A percentile compares a stretch with the other conserved stretches of the same genome.
Evolutionary conservation across 2,797 vertebrate genomes (phyloP).

Genomic region (Rhodeus uyekii): DNA sequence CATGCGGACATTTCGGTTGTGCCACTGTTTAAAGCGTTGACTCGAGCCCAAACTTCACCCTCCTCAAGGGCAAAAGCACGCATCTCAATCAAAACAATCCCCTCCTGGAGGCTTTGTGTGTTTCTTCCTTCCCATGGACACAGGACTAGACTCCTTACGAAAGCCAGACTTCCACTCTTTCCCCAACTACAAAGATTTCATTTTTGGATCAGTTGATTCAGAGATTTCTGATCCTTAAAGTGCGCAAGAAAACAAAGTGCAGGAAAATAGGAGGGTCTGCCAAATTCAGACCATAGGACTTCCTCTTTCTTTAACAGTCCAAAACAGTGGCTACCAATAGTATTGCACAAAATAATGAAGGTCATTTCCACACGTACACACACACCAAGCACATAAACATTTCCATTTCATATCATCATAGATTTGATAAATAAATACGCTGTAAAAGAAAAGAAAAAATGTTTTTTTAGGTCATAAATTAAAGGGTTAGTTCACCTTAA

Average conservation of each 20-base stretch:
- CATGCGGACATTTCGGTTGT: slow-evolving; percentile 12
- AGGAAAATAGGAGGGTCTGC: slow-evolving; percentile 64
- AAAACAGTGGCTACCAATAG: slow-evolving; percentile 37
- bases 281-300: slow-evolving; percentile 48
- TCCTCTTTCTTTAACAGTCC: slow-evolving; percentile 60
- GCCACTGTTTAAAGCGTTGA: slow-evolving; percentile 42
- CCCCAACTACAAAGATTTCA: slow-evolving; percentile 61
- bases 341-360: slow-evolving; percentile 38
- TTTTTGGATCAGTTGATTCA: slow-evolving; percentile 67
- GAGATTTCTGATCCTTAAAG: slow-evolving; percentile 63
- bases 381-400: not conserved
- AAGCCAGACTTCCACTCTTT: slow-evolving; percentile 60
- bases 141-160: slow-evolving; percentile 46
- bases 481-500: not conserved
- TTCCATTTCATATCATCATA: not conserved
- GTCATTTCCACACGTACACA: slow-evolving; percentile 19
- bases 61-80: slow-evolving; percentile 38
- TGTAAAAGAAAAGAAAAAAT: too few species aligned
- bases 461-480: not conserved
- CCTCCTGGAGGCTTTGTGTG: slow-evolving; percentile 54
- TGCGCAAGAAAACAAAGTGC: slow-evolving; percentile 60
- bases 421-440: not conserved
- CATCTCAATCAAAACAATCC: slow-evolving; percentile 56
- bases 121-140: slow-evolving; percentile 62
- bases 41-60: slow-evolving; percentile 35